Conservation (phyloP, 2,888 invertebrate species). For the Mythimna lalbum region DNA sequence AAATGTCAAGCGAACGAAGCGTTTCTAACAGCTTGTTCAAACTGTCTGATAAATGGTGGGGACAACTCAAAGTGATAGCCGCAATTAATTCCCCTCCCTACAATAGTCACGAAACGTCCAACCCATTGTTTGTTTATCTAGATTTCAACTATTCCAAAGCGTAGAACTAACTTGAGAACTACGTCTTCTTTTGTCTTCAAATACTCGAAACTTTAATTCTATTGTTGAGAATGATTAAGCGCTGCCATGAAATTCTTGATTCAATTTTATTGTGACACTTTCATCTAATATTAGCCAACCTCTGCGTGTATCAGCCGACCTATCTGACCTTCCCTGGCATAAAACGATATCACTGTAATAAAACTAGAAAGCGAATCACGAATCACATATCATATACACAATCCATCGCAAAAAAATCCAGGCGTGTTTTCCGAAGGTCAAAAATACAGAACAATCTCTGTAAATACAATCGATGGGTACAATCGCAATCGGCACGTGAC, state of each 20-base stretch:
- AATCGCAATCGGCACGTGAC: constrained; percentile 66
- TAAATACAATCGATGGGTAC: constrained; percentile 70
- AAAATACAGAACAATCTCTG: constrained; percentile 65
- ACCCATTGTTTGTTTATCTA: constrained; percentile 65
- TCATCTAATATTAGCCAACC: constrained; percentile 8
- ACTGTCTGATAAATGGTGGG: constrained; percentile 75
- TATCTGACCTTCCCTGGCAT: constrained; percentile 31
- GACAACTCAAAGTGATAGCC: constrained; percentile 75
- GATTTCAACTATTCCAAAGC: constrained; percentile 50
- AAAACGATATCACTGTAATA: constrained; percentile 37
- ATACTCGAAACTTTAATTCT: constrained; percentile 28
- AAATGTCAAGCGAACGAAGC: constrained; percentile 68
- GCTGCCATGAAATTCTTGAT: constrained; percentile 16
- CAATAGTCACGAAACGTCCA: constrained; percentile 74
- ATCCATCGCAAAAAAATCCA: constrained; percentile 44
- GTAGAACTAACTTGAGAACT: constrained; percentile 51
- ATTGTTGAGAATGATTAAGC: constrained; percentile 30
- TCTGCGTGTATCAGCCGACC: constrained; percentile 10
- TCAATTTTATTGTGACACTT: constrained; percentile 7
- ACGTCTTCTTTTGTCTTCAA: constrained; percentile 33
- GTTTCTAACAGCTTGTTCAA: constrained; percentile 76
- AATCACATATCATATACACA: constrained; percentile 32
- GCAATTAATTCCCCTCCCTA: constrained; percentile 78
- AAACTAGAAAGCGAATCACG: constrained; percentile 27
- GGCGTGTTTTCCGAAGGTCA: constrained; percentile 58